Percentiles rank a stretch among this genome's conserved stretches.
Conservation (phyloP, 2,113 vertebrate genomes). For the Varanus salvator region DNA sequence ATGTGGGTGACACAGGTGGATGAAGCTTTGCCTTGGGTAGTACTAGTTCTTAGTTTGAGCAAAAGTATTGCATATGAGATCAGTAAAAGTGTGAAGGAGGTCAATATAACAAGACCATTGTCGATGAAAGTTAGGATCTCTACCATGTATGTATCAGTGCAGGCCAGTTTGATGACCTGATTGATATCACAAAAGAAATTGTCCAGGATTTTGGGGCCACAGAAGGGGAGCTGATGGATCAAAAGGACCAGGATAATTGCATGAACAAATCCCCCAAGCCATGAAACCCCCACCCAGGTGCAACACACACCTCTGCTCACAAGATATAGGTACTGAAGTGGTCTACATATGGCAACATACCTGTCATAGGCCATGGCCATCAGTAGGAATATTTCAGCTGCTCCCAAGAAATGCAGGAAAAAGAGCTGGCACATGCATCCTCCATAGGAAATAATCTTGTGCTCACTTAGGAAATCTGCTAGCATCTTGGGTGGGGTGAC, state of each 20-base stretch:
- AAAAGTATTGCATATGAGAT: slow-evolving; percentile 55
- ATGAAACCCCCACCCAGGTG: slow-evolving; percentile 48
- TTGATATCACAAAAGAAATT: slow-evolving; percentile 65
- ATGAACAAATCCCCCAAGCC: slow-evolving; percentile 67
- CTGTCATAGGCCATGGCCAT: slow-evolving; percentile 28
- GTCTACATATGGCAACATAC: slow-evolving; percentile 14
- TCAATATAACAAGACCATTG: slow-evolving; percentile 56
- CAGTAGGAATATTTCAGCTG: slow-evolving; percentile 10
- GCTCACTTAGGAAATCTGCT: not conserved
- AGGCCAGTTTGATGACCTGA: slow-evolving; percentile 60
- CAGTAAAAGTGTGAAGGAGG: slow-evolving; percentile 59
- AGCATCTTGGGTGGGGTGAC: not conserved
- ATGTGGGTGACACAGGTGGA: slow-evolving; percentile 66
- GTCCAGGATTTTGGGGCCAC: slow-evolving; percentile 66
- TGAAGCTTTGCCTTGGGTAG: slow-evolving; percentile 44
- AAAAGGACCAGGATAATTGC: slow-evolving; percentile 53
- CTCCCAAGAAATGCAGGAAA: slow-evolving; percentile 28
- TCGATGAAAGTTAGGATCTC: slow-evolving; percentile 66
- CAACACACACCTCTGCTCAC: slow-evolving; percentile 1
- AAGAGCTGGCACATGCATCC: slow-evolving; percentile 24
- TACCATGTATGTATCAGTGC: slow-evolving; percentile 39
- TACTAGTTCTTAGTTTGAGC: slow-evolving; percentile 43
- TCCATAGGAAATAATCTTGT: slow-evolving; percentile 7
- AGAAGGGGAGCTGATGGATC: slow-evolving; percentile 57
- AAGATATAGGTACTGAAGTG: slow-evolving; percentile 1